Base-by-base conservation (phyloP, 2,888 invertebrate species). In the Aphrophora alni region DNA sequence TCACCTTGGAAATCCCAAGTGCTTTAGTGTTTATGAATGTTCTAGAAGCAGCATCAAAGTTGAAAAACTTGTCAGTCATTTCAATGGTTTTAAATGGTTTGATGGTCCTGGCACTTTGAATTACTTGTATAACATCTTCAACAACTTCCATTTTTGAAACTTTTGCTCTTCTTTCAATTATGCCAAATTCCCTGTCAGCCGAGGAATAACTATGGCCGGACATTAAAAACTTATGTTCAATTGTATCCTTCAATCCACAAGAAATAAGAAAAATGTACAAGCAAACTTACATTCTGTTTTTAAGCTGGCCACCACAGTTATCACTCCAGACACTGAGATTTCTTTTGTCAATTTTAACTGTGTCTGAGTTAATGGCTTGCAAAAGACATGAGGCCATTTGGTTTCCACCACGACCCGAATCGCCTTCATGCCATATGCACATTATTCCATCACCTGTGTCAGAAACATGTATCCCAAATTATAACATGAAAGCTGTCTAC, bases 341-440 rank as follows among this genome's bases (percentile, higher is more conserved):
- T 17, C 73, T 7, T 2, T 28, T 73, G 10, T 17, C 21, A 27
- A n/a, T 73, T 73, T n/a, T 33, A 33, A 33, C 5, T 33, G 33
- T n/a, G n/a, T n/a, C n/a, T 33, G 44, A 14, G 44, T 44, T 44
- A 10, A 44, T 14, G 44, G 17, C 44, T 17, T 33, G 33, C 44
- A 14, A 72, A 33, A 72, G 5, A 24, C 72, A 72, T 28, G 72
- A 72, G 17, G 27, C 72, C 26, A 72, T 72, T 27, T 72, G 72
- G 33, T 72, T 72, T 28, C 27, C 26, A 24, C 26, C 27, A 26
- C 7, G 5, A 28, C 10, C 26, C n/a, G 25, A 75, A n/a, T 75
- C 5, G 21, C 38, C 38, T 38, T 75, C 75, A 25, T 75, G 75
- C 38, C 75, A 75, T 7, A 75, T n/a, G 17, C 72, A 72, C 72